A percentile compares a stretch with the other conserved stretches of the same genome.
Evolutionary conservation across 2,797 vertebrate genomes (phyloP).

Genomic region (Anisognathus igniventris): DNA sequence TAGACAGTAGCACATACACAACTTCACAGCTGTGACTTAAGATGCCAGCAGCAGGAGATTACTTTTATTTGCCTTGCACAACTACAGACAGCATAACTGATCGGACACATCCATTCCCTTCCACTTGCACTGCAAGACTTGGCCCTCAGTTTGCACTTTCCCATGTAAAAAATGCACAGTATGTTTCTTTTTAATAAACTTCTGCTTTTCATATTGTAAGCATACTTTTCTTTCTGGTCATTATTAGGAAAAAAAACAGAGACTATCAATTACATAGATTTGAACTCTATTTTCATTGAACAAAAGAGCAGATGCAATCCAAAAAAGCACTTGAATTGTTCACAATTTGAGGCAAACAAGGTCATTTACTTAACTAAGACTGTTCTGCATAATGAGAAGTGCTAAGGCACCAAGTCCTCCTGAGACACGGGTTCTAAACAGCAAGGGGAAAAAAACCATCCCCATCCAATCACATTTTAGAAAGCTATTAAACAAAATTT

Average conservation of each 20-base stretch:
- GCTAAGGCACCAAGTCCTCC: background rate
- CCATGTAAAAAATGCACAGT: background rate
- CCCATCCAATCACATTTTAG: background rate
- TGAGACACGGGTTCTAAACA: background rate
- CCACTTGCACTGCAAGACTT: background rate
- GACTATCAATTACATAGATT: background rate
- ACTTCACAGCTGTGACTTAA: background rate
- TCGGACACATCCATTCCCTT: background rate
- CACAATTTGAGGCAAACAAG: background rate
- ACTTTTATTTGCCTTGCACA: background rate
- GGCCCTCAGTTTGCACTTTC: background rate
- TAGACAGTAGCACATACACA: background rate
- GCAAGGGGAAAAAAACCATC: fast-evolving
- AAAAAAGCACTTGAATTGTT: background rate
- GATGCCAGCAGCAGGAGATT: background rate
- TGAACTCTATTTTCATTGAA: background rate
- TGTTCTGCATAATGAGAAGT: background rate
- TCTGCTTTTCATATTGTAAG: background rate
- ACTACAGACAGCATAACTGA: background rate
- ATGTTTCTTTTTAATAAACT: background rate
- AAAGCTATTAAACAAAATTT: background rate
- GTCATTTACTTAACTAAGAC: background rate
- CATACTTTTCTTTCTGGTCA: background rate
- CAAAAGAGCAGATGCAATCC: background rate
- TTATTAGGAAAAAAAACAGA: background rate